phyloP scores from a whole-genome alignment of 1,140 invertebrate species.

The Dinoponera quadriceps region DNA sequence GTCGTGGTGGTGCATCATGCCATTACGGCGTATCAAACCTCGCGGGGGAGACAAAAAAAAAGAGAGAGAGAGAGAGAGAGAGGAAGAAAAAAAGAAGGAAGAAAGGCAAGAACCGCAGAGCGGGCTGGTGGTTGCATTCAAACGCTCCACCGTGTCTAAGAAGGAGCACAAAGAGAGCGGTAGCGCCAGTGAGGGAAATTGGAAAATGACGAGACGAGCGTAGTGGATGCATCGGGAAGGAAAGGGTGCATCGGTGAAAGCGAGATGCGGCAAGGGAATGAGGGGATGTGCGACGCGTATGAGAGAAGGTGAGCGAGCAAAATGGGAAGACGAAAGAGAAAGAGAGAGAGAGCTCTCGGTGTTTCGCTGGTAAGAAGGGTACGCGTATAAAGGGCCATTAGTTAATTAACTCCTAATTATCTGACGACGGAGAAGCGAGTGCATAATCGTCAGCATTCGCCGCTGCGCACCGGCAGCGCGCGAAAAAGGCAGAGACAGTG shows the following conservation, averaged over 20 bases:
- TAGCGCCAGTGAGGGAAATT: slow-evolving; percentile 73
- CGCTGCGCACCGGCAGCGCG: slow-evolving; percentile 71
- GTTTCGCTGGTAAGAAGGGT: slow-evolving; percentile 69
- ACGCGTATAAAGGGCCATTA: slow-evolving; percentile 82
- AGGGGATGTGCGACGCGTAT: slow-evolving; percentile 2
- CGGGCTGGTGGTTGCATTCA: slow-evolving; percentile 71
- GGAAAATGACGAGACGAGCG: slow-evolving; percentile 73
- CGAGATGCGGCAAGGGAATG: slow-evolving; percentile 25
- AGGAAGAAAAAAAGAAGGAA: background rate
- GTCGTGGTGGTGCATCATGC: slow-evolving; percentile 51
- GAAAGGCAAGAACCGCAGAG: slow-evolving; percentile 54
- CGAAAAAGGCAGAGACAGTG: slow-evolving; percentile 78
- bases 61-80: background rate
- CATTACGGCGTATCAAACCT: slow-evolving; percentile 71
- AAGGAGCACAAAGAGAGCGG: slow-evolving; percentile 73
- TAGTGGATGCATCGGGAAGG: slow-evolving; percentile 7
- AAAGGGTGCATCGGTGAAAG: slow-evolving; percentile 37
- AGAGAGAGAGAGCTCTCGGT: slow-evolving; percentile 46
- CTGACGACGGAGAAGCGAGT: slow-evolving; percentile 76
- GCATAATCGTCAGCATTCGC: slow-evolving; percentile 78
- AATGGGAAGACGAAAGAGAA: slow-evolving; percentile 25
- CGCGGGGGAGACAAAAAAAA: slow-evolving; percentile 59
- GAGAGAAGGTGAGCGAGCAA: background rate
- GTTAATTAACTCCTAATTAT: slow-evolving; percentile 84
- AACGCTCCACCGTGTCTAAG: slow-evolving; percentile 73